Evolutionary conservation across 2,113 vertebrate species (phyloP).

Genomic region (Cyphomyrus discorhynchus): DNA sequence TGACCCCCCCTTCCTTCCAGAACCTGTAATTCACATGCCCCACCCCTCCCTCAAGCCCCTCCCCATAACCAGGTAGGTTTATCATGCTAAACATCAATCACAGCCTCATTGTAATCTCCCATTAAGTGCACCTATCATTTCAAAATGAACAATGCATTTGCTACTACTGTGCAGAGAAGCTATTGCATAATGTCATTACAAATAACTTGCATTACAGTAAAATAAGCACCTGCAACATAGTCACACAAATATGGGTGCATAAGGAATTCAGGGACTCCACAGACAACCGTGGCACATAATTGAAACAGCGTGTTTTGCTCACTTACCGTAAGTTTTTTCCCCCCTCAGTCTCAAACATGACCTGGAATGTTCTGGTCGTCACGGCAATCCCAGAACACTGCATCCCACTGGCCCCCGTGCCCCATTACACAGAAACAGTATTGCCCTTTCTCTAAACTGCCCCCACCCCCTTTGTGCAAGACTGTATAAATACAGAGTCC

Average conservation of each 20-base stretch:
- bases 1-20: background rate
- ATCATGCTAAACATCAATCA: background rate
- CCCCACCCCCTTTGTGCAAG: conserved; percentile 34
- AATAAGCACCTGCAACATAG: background rate
- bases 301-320: background rate
- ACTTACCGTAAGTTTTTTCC: background rate
- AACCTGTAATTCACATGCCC: background rate
- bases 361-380: conserved; percentile 36
- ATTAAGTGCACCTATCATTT: background rate
- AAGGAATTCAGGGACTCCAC: background rate
- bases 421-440: background rate
- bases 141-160: background rate
- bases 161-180: background rate
- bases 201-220: background rate
- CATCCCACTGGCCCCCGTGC: conserved; percentile 32
- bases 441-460: conserved; percentile 28
- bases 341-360: background rate
- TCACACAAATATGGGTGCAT: background rate
- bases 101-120: background rate
- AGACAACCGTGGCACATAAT: background rate
- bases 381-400: conserved; percentile 37
- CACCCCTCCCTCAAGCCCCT: background rate
- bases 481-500: conserved; percentile 63
- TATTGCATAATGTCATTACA: background rate
- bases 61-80: background rate